These are phyloP conservation scores for Thalassarche chlororhynchos DNA, from an alignment of 2,113 vertebrate genomes.

Conservation along the genomic window DNA sequence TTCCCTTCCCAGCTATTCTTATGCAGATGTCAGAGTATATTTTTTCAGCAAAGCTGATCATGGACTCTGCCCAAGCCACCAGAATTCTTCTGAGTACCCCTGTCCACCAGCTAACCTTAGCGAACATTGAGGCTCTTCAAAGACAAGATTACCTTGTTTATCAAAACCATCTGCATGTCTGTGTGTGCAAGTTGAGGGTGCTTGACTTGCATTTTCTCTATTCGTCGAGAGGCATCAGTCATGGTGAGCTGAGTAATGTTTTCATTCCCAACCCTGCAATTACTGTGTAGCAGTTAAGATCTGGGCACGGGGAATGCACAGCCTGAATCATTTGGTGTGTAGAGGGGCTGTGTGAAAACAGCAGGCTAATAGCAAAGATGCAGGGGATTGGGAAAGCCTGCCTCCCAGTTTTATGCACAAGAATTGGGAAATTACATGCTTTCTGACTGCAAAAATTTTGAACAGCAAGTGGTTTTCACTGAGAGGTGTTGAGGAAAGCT, in stretches of 20 bases:
- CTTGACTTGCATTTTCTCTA: not conserved
- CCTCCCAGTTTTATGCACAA: not conserved
- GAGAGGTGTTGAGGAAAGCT: not conserved
- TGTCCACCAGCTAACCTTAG: not conserved
- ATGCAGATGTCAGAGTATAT: not conserved
- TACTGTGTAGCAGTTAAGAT: not conserved
- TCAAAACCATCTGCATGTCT: rapidly evolving
- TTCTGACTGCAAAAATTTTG: not conserved
- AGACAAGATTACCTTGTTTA: not conserved
- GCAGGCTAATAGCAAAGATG: not conserved
- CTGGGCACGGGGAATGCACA: not conserved
- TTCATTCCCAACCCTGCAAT: not conserved
- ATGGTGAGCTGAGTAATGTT: not conserved
- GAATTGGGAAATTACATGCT: conserved; percentile 6
- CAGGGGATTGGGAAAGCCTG: not conserved
- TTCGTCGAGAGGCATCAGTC: not conserved
- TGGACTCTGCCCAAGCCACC: not conserved
- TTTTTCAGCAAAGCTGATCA: not conserved
- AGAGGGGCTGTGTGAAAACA: not conserved
- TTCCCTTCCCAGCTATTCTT: not conserved
- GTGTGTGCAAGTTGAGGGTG: not conserved
- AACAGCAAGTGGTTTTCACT: not conserved
- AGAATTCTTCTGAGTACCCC: not conserved
- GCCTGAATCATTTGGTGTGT: not conserved
- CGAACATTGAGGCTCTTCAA: not conserved